These are phyloP conservation scores for Tyto alba DNA, from an alignment of 2,113 vertebrate genomes.

Conservation along the genomic window DNA sequence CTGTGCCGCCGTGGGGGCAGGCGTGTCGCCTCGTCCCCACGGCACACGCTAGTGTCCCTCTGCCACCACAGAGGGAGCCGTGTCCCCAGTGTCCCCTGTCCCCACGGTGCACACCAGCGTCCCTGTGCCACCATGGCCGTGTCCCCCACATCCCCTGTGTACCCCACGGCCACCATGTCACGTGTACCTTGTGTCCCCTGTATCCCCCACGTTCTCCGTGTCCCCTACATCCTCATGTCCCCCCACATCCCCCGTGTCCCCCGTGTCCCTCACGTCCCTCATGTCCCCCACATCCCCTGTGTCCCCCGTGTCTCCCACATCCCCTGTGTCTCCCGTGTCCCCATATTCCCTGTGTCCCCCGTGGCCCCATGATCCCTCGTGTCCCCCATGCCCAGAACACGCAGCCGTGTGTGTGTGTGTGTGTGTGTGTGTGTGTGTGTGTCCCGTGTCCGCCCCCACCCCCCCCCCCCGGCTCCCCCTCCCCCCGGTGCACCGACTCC, in stretches of 20 bases:
- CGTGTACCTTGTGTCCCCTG: too few species aligned
- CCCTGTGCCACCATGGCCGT: neutral
- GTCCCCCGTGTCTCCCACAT: neutral
- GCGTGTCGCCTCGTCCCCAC: neutral
- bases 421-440: neutral
- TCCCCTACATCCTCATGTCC: too few species aligned
- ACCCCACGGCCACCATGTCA: too few species aligned
- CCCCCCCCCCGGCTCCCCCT: too few species aligned
- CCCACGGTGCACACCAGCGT: neutral
- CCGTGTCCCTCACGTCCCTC: too few species aligned
- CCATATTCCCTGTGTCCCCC: too few species aligned
- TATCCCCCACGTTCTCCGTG: neutral
- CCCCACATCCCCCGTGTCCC: too few species aligned
- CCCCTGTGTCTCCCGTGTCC: too few species aligned
- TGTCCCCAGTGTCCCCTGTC: neutral
- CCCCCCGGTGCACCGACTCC: neutral
- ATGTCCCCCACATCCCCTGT: neutral
- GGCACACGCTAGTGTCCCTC: neutral
- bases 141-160: neutral
- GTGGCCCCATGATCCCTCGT: too few species aligned
- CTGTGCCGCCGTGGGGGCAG: too few species aligned
- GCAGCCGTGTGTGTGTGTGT: neutral
- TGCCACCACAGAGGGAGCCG: neutral
- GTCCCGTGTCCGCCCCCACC: too few species aligned
- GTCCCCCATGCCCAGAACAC: neutral